Percentiles rank a stretch among this genome's conserved stretches.
These are phyloP conservation scores for Schizothorax lantsangensis DNA, from an alignment of 2,797 vertebrate genomes.

Conservation along the genomic window DNA sequence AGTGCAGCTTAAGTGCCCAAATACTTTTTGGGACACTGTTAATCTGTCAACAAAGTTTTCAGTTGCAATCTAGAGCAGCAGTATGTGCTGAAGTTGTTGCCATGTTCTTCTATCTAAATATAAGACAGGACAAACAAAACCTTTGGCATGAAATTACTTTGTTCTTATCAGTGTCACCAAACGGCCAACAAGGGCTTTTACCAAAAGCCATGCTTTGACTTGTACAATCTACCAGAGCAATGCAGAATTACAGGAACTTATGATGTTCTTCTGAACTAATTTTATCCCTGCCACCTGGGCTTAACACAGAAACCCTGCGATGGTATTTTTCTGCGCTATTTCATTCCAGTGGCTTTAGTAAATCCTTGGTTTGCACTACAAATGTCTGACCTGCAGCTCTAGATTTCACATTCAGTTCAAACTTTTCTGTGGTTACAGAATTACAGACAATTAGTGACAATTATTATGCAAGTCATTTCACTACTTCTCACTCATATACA, in stretches of 20 bases:
- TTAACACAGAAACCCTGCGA: constrained; percentile 16
- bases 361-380: not conserved
- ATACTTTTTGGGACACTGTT: not conserved
- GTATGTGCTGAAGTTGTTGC: not conserved
- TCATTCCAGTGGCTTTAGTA: constrained; percentile 4
- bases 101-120: constrained; percentile 14
- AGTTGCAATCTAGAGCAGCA: not conserved
- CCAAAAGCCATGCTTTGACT: constrained; percentile 19
- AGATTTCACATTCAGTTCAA: not conserved
- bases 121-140: not conserved
- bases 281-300: constrained; percentile 46
- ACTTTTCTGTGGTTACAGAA: not conserved
- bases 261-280: constrained; percentile 47
- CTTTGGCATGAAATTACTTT: constrained; percentile 13
- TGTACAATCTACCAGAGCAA: constrained; percentile 21
- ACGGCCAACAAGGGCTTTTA: constrained; percentile 29
- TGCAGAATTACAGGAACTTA: constrained; percentile 45
- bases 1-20: not conserved
- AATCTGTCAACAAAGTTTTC: not conserved
- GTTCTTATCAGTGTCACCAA: constrained; percentile 1
- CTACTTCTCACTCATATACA: constrained; percentile 16
- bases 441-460: not conserved
- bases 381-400: not conserved
- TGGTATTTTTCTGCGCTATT: not conserved
- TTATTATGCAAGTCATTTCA: not conserved